phyloP scores from a whole-genome alignment of 1,140 invertebrate species.

The Schmidtea mediterranea region DNA sequence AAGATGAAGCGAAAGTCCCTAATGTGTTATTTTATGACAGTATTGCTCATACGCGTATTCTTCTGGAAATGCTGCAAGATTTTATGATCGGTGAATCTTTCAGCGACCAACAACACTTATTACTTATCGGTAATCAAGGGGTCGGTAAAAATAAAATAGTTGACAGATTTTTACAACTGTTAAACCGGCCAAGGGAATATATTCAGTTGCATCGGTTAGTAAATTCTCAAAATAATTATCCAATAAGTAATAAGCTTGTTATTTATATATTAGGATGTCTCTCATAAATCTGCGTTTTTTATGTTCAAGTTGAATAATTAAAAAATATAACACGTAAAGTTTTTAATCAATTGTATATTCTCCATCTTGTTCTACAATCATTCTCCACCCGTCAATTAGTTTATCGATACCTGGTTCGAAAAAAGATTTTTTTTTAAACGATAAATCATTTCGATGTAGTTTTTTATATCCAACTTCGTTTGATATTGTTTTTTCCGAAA shows the following conservation, averaged over 20 bases:
- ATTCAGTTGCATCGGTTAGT: constrained; percentile 58
- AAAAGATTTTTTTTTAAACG: no score
- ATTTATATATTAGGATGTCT: no score
- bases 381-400: no score
- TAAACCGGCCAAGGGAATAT: constrained; percentile 70
- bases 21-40: constrained; percentile 77
- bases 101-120: constrained; percentile 67
- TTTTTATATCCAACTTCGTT: no score
- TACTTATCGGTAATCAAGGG: constrained; percentile 76
- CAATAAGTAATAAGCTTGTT: no score
- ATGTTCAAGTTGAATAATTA: no score
- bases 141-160: constrained; percentile 67
- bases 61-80: constrained; percentile 63
- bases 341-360: no score
- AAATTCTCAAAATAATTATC: background rate
- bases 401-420: no score
- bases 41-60: constrained; percentile 45
- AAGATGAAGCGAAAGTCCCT: constrained; percentile 44
- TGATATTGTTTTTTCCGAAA: no score
- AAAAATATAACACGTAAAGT: background rate
- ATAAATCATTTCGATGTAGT: no score
- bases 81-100: constrained; percentile 57
- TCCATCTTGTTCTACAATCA: no score
- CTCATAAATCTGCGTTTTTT: no score
- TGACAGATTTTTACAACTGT: constrained; percentile 55